Conservation (phyloP, 2,113 vertebrate genomes). For the Rhinopomastus cyanomelas region DNA sequence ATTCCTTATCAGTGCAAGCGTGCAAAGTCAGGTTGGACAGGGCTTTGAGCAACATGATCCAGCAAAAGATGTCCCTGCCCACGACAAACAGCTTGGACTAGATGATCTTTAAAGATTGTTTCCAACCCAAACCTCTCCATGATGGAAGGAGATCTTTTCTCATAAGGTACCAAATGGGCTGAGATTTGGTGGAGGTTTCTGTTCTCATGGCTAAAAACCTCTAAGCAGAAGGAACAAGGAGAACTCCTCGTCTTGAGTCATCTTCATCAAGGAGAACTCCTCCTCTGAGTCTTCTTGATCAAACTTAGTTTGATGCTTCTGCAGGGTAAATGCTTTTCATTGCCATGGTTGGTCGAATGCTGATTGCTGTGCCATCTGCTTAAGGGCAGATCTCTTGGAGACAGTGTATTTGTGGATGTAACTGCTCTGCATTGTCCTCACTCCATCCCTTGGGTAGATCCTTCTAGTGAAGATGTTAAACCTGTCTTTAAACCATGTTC, state of each 20-base stretch:
- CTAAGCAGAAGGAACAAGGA: neutral
- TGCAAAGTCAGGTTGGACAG: neutral
- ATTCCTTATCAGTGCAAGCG: neutral
- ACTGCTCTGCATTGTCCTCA: neutral
- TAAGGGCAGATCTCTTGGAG: neutral
- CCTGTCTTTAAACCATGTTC: neutral
- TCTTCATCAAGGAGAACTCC: neutral
- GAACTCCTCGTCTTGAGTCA: neutral
- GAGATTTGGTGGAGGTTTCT: neutral
- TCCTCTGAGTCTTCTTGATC: neutral
- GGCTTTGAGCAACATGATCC: neutral
- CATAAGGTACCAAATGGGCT: rapidly evolving
- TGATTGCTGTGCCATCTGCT: neutral
- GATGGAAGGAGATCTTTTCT: neutral
- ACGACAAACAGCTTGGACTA: neutral
- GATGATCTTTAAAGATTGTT: neutral
- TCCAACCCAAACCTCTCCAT: neutral
- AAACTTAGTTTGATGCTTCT: neutral
- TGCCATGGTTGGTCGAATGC: neutral
- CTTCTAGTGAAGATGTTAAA: neutral
- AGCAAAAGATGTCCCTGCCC: neutral
- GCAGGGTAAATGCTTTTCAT: neutral
- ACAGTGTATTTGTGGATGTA: rapidly evolving
- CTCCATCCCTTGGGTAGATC: neutral
- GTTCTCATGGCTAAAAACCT: neutral